A percentile compares a stretch with the other conserved stretches of the same genome.
phyloP scores from a whole-genome alignment of 1,140 invertebrate genomes.

The Bombus soroeensis region DNA sequence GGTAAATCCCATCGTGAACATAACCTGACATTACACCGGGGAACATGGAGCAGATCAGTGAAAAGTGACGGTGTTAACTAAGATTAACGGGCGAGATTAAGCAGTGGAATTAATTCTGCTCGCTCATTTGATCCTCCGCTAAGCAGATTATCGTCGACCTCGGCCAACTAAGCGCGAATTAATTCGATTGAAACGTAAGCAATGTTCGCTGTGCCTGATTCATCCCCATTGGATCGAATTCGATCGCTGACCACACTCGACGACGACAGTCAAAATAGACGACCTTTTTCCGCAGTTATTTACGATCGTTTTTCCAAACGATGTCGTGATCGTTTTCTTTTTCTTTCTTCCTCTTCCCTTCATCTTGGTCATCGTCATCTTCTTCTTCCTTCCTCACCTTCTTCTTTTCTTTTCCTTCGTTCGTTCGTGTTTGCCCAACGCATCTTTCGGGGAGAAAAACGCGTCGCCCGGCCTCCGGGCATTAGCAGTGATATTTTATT shows the following conservation, averaged over 20 bases:
- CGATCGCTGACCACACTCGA: conserved; percentile 23
- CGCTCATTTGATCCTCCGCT: conserved; percentile 36
- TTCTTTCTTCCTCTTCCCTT: background rate
- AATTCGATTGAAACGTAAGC: conserved; percentile 49
- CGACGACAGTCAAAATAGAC: conserved; percentile 26
- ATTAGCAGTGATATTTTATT: conserved; percentile 83
- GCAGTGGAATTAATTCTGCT: conserved; percentile 26
- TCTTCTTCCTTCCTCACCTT: background rate
- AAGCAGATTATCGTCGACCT: conserved; percentile 35
- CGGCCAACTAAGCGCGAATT: conserved; percentile 33
- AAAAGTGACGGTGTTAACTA: conserved; percentile 15
- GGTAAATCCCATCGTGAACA: background rate
- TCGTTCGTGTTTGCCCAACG: conserved; percentile 53
- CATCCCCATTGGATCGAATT: background rate
- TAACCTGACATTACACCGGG: background rate
- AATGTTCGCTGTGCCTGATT: background rate
- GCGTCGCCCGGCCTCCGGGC: conserved; percentile 79
- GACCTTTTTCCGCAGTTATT: conserved; percentile 69
- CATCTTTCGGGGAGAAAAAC: conserved; percentile 78
- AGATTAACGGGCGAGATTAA: conserved; percentile 44
- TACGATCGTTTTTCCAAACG: conserved; percentile 74
- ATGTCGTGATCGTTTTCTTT: conserved; percentile 69
- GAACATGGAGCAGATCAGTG: background rate
- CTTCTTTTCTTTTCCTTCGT: conserved; percentile 6
- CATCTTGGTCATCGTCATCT: background rate